phyloP scores from a whole-genome alignment of 2,888 invertebrate species.

The Sarcophaga caerulescens region DNA sequence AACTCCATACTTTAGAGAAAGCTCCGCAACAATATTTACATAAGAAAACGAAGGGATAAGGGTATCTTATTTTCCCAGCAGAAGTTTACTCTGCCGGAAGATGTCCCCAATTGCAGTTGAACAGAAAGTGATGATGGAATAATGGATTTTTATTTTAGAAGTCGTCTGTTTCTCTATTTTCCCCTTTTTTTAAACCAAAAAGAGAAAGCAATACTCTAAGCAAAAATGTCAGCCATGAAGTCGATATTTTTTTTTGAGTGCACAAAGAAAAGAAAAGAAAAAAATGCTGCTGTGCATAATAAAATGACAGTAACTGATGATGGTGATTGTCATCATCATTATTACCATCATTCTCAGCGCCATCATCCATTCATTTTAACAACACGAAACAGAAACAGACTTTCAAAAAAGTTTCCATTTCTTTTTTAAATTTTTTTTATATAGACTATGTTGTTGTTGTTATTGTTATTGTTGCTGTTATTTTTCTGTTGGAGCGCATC shows the following conservation, averaged over 20 bases:
- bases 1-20: no score
- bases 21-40: no score
- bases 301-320: conserved; percentile 58
- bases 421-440: neutral
- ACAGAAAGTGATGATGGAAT: no score
- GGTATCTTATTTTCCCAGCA: no score
- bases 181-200: no score
- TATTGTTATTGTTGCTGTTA: neutral
- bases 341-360: neutral
- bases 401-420: neutral
- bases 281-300: neutral
- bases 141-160: no score
- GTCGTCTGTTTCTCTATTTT: no score
- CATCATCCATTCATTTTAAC: neutral
- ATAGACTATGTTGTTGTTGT: neutral
- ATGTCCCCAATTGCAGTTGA: no score
- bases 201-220: neutral
- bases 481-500: neutral
- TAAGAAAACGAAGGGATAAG: no score
- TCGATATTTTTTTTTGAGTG: neutral
- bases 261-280: no score
- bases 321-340: conserved; percentile 15
- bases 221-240: neutral
- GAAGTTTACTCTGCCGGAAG: no score
- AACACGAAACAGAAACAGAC: no score